Conservation (phyloP, 2,113 vertebrate genomes). For the Daboia siamensis region DNA sequence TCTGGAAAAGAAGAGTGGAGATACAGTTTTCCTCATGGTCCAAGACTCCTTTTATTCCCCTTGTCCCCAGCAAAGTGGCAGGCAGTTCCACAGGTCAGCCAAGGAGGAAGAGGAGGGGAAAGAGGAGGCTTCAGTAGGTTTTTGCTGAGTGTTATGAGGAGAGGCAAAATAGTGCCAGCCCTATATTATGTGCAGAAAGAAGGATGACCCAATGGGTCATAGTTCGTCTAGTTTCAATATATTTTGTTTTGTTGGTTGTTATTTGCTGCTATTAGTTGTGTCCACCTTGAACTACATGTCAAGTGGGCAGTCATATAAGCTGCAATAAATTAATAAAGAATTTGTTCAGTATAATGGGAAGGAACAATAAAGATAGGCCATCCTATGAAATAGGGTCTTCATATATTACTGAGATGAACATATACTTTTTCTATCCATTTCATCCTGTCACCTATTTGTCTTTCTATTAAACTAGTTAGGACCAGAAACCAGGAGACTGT, state of each 20-base stretch:
- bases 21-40: neutral
- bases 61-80: neutral
- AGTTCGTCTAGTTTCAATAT: neutral
- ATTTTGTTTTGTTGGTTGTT: neutral
- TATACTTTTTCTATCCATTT: neutral
- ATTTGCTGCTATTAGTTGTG: neutral
- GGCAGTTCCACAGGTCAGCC: neutral
- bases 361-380: neutral
- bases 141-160: neutral
- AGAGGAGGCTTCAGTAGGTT: neutral
- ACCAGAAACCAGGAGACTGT: neutral
- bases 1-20: neutral
- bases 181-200: neutral
- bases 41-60: neutral
- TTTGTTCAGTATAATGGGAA: neutral
- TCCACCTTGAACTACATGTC: neutral
- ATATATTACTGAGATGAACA: neutral
- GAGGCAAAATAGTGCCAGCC: neutral
- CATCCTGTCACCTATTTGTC: neutral
- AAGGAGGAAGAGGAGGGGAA: neutral
- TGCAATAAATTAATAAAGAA: neutral
- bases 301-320: neutral
- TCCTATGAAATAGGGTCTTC: neutral
- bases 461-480: neutral
- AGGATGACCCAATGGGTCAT: neutral